Conservation (phyloP, 2,888 invertebrate species). For the Spodoptera littoralis region DNA sequence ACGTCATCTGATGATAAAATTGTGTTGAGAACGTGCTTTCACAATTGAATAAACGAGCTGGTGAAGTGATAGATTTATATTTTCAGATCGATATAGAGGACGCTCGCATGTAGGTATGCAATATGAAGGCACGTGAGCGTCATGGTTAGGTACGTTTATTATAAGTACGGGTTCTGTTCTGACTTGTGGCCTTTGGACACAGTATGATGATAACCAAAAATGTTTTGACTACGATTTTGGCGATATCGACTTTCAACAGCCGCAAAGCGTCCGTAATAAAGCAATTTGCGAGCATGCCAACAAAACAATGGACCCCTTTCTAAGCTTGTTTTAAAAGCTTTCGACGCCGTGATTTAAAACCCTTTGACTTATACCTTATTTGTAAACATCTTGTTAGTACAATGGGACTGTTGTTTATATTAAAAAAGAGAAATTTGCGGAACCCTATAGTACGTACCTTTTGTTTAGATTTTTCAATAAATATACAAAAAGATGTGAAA, state of each 20-base stretch:
- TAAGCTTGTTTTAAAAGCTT: conserved; percentile 88
- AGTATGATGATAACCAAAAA: conserved; percentile 79
- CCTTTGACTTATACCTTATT: conserved; percentile 87
- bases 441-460: conserved; percentile 82
- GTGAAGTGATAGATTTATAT: conserved; percentile 62
- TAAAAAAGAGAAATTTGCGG: conserved; percentile 81
- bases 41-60: conserved; percentile 50
- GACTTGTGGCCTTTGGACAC: conserved; percentile 51
- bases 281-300: conserved; percentile 85
- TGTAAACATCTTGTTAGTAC: conserved; percentile 84
- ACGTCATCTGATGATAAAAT: conserved; percentile 56
- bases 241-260: conserved; percentile 83
- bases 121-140: conserved; percentile 43
- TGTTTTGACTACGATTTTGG: conserved; percentile 86
- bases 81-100: conserved; percentile 47
- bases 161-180: conserved; percentile 40
- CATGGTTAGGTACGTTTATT: conserved; percentile 51
- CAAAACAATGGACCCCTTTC: conserved; percentile 86
- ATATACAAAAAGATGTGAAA: conserved; percentile 74
- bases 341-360: conserved; percentile 88
- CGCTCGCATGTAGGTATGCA: conserved; percentile 48
- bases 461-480: conserved; percentile 73
- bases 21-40: conserved; percentile 51
- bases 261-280: conserved; percentile 83
- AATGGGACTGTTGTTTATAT: conserved; percentile 81